Percentiles rank a stretch among this genome's conserved stretches.
phyloP scores from a whole-genome alignment of 2,113 vertebrate species.

The Prionailurus bengalensis region DNA sequence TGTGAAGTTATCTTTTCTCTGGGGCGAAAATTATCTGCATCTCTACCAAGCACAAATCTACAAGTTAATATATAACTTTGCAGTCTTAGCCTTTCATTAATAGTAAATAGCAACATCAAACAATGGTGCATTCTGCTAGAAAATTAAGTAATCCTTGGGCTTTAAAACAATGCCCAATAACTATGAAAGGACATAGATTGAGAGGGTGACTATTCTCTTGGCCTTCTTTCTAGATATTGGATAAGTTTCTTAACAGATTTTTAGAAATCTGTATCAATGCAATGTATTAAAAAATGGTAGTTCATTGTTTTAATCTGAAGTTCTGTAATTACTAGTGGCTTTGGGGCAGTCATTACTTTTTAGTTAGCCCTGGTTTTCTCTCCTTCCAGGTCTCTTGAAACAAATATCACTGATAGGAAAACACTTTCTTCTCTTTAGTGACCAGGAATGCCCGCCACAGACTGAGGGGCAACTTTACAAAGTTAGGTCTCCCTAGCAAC shows the following conservation, averaged over 20 bases:
- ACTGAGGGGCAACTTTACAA: background rate
- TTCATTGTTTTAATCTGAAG: background rate
- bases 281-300: background rate
- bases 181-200: background rate
- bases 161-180: background rate
- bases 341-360: background rate
- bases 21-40: background rate
- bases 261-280: background rate
- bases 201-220: background rate
- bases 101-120: background rate
- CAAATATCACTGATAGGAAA: background rate
- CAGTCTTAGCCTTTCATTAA: background rate
- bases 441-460: background rate
- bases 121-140: background rate
- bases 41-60: background rate
- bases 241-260: background rate
- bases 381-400: background rate
- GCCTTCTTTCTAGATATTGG: conserved; percentile 11
- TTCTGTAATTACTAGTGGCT: background rate
- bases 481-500: background rate
- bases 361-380: background rate
- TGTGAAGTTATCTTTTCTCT: background rate
- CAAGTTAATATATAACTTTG: background rate
- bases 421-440: background rate
- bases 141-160: background rate